A percentile compares a stretch with the other conserved stretches of the same genome.
Conservation (phyloP, 2,888 invertebrate species). For the Caenorhabditis drosophilae region DNA sequence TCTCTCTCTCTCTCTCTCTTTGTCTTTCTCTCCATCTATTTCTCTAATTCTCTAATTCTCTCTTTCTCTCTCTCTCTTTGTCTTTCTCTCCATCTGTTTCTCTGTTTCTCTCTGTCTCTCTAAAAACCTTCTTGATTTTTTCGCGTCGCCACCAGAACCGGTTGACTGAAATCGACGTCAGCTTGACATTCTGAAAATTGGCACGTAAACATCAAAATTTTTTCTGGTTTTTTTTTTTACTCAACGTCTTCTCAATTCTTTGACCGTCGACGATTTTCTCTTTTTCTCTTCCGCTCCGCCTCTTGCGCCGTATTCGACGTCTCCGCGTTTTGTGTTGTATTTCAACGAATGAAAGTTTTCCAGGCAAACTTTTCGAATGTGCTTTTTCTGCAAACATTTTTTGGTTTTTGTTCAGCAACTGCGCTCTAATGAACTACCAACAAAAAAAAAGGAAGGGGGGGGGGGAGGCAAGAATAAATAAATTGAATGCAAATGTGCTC, state of each 20-base stretch:
- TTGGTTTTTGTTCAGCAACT: no score
- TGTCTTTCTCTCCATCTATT: no score
- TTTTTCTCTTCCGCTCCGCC: no score
- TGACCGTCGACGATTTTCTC: constrained; percentile 5
- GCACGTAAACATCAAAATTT: not conserved
- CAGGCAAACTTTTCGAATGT: constrained; percentile 36
- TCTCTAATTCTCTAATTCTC: no score
- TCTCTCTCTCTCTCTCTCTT: no score
- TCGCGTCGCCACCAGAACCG: constrained; percentile 26
- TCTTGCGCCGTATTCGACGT: not conserved
- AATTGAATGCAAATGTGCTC: no score
- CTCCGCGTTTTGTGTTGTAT: not conserved
- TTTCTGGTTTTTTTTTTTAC: not conserved
- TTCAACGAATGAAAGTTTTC: constrained; percentile 22
- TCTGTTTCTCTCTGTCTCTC: not conserved
- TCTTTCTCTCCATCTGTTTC: no score
- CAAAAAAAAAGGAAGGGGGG: no score
- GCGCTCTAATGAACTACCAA: no score
- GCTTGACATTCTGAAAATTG: constrained; percentile 32
- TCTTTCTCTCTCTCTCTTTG: no score
- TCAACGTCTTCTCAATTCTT: constrained; percentile 22
- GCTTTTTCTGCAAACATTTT: constrained; percentile 28
- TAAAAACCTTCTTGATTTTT: constrained; percentile 17
- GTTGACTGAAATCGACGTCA: constrained; percentile 19
- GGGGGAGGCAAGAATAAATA: no score